phyloP scores from a whole-genome alignment of 1,140 invertebrate genomes.

The Agrypnia vestita region DNA sequence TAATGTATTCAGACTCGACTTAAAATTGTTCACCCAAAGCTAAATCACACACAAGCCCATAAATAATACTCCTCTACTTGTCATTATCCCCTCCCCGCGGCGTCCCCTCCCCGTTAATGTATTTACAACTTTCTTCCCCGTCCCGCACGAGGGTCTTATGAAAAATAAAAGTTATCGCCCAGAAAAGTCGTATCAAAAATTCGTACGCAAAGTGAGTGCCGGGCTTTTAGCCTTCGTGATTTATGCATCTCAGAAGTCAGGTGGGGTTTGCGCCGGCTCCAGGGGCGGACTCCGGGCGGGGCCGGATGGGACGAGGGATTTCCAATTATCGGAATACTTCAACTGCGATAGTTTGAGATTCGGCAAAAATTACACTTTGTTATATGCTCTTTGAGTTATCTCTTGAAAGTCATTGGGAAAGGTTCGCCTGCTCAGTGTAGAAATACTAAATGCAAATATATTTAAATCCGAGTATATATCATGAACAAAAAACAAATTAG shows the following conservation, averaged over 20 bases:
- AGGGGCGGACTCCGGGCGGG: not conserved
- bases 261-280: not conserved
- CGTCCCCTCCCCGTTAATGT: conserved; percentile 28
- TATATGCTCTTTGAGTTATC: no score
- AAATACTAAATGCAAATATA: no score
- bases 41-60: conserved; percentile 7
- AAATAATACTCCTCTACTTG: conserved; percentile 30
- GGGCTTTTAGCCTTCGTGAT: conserved; percentile 47
- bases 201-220: conserved; percentile 41
- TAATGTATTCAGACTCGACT: no score
- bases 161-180: conserved; percentile 52
- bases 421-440: no score
- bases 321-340: no score
- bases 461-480: no score
- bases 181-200: conserved; percentile 50
- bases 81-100: conserved; percentile 12
- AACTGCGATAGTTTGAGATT: no score
- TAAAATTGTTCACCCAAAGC: not conserved
- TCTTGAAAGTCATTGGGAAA: no score
- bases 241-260: conserved; percentile 38
- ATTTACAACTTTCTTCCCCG: conserved; percentile 45
- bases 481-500: no score
- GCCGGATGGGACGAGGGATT: no score
- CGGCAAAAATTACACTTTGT: no score
- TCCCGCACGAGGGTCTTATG: conserved; percentile 41